These are phyloP conservation scores for Fukomys damarensis DNA, from an alignment of 2,113 vertebrate species.

Conservation along the genomic window DNA sequence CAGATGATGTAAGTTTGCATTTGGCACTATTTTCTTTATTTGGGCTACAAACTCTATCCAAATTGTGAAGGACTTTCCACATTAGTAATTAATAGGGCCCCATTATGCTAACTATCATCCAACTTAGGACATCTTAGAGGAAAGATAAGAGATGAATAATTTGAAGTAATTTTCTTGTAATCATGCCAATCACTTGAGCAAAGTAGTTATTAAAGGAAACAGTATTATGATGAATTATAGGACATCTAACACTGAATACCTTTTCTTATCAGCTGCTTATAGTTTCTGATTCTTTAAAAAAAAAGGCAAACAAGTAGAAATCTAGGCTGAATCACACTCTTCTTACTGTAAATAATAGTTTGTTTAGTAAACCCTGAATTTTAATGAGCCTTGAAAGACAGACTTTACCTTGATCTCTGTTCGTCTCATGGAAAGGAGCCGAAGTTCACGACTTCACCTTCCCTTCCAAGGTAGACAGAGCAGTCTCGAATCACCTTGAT, in stretches of 20 bases:
- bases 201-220: conserved; percentile 93
- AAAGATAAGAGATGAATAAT: conserved; percentile 92
- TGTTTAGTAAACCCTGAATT: conserved; percentile 89
- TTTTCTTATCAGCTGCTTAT: conserved; percentile 88
- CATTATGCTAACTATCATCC: conserved; percentile 89
- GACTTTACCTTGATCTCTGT: conserved; percentile 70
- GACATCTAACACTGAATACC: conserved; percentile 88
- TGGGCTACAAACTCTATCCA: conserved; percentile 85
- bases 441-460: conserved; percentile 76
- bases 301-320: conserved; percentile 86
- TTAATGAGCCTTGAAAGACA: conserved; percentile 84
- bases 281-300: conserved; percentile 83
- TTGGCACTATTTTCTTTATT: conserved; percentile 85
- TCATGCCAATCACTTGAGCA: conserved; percentile 93
- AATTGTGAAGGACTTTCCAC: conserved; percentile 88
- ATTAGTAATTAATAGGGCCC: conserved; percentile 90
- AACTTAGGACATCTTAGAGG: conserved; percentile 91
- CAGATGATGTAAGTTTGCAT: conserved; percentile 50
- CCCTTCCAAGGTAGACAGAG: conserved; percentile 82
- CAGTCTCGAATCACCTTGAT: conserved; percentile 85
- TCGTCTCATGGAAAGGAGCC: conserved; percentile 54
- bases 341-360: conserved; percentile 88
- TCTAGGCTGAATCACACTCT: conserved; percentile 84
- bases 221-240: conserved; percentile 92
- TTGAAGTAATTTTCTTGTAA: conserved; percentile 93